phyloP scores from a whole-genome alignment of 2,888 invertebrate species.

The Caenorhabditis parvicauda region DNA sequence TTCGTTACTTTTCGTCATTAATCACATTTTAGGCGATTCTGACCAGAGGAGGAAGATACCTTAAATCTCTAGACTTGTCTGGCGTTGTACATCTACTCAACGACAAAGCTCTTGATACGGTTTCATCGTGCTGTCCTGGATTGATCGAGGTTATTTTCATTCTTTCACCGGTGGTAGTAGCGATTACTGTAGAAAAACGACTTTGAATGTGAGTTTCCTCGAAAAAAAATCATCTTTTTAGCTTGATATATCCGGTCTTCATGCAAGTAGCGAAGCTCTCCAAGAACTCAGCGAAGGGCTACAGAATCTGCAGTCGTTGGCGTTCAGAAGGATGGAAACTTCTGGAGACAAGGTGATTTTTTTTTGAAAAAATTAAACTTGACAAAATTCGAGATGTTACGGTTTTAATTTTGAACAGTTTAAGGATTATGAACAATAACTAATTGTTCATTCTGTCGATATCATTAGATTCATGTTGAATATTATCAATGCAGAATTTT shows the following conservation, averaged over 20 bases:
- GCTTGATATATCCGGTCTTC: conserved; percentile 57
- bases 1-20: neutral
- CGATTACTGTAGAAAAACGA: neutral
- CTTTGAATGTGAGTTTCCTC: neutral
- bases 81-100: conserved; percentile 53
- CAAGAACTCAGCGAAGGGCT: conserved; percentile 50
- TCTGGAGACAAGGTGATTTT: conserved; percentile 43
- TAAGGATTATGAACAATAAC: neutral
- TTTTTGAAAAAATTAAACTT: neutral
- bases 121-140: conserved; percentile 51
- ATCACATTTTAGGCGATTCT: conserved; percentile 19
- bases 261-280: conserved; percentile 42
- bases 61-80: conserved; percentile 52
- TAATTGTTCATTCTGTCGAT: neutral
- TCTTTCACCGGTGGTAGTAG: neutral
- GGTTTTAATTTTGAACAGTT: too few relatives aligned
- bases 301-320: conserved; percentile 31
- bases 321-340: conserved; percentile 54
- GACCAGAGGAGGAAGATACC: conserved; percentile 30
- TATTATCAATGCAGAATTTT: neutral
- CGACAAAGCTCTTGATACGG: conserved; percentile 48
- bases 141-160: conserved; percentile 23
- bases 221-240: conserved; percentile 13
- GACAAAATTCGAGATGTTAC: too few relatives aligned
- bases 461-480: too few relatives aligned